Conservation (phyloP, 1,140 invertebrate genomes). For the Planococcus citri region DNA sequence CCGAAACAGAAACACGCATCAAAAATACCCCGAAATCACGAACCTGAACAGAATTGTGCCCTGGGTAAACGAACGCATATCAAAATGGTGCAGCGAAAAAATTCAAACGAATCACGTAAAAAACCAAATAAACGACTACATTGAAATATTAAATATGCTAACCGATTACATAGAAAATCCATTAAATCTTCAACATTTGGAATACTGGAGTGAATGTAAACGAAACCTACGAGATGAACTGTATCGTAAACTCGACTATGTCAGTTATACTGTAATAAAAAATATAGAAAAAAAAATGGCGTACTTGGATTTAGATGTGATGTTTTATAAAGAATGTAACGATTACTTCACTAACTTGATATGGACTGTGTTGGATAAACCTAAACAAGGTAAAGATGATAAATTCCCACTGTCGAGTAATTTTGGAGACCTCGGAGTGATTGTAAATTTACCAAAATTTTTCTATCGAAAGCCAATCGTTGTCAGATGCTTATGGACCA, state of each 20-base stretch:
- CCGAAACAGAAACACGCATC: neutral
- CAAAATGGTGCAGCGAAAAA: neutral
- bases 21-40: neutral
- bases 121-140: neutral
- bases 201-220: neutral
- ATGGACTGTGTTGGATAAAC: constrained; percentile 3
- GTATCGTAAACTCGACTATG: neutral
- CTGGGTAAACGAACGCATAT: neutral
- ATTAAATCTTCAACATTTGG: neutral
- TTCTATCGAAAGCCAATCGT: neutral
- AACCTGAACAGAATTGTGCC: neutral
- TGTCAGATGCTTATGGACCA: neutral
- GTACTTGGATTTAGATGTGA: neutral
- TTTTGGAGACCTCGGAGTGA: neutral
- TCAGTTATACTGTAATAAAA: neutral
- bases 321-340: neutral
- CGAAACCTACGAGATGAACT: neutral
- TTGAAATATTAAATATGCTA: neutral
- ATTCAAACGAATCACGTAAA: neutral
- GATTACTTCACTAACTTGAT: neutral
- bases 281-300: constrained; percentile 4
- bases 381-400: neutral
- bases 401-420: neutral
- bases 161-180: constrained; percentile 6
- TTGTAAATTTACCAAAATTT: neutral